Percentiles rank a stretch among this genome's conserved stretches.
These are phyloP conservation scores for Mungos mungo DNA, from an alignment of 2,113 vertebrate genomes.

Conservation along the genomic window DNA sequence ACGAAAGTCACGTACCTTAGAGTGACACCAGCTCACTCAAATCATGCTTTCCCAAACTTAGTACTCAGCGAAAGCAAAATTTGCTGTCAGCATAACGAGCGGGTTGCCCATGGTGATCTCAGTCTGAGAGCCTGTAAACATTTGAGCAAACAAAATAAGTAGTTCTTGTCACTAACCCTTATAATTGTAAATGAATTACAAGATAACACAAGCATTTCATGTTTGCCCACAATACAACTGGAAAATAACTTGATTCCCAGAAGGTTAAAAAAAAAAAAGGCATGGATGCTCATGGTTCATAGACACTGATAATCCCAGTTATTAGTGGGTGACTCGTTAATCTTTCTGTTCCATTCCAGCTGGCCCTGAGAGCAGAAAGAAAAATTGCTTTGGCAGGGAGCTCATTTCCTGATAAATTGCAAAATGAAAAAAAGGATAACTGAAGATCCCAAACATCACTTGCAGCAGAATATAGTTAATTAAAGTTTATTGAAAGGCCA, in stretches of 20 bases:
- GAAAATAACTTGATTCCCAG: slow-evolving; percentile 26
- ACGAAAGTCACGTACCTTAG: background rate
- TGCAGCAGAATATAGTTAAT: background rate
- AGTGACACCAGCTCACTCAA: background rate
- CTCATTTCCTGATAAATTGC: slow-evolving; percentile 17
- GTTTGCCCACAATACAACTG: background rate
- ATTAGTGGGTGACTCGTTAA: background rate
- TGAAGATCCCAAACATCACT: background rate
- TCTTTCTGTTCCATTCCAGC: slow-evolving; percentile 35
- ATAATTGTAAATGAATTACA: slow-evolving; percentile 25
- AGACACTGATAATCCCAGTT: background rate
- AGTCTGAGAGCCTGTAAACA: slow-evolving; percentile 24
- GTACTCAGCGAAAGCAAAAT: background rate
- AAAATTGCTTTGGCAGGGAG: slow-evolving; percentile 22
- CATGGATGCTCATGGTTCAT: background rate
- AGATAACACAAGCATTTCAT: background rate
- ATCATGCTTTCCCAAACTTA: background rate
- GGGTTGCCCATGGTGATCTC: background rate
- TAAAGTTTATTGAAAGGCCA: background rate
- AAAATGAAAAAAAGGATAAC: background rate
- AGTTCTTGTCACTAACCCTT: slow-evolving; percentile 28
- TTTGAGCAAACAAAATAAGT: slow-evolving; percentile 46
- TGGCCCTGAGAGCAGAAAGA: slow-evolving; percentile 8
- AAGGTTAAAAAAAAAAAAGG: slow-evolving; percentile 21
- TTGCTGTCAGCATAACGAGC: background rate